Evolutionary conservation across 2,888 invertebrate species (phyloP), one percentile per base, ranked within the genome.

Genomic region (Lochmaea capreae): DNA sequence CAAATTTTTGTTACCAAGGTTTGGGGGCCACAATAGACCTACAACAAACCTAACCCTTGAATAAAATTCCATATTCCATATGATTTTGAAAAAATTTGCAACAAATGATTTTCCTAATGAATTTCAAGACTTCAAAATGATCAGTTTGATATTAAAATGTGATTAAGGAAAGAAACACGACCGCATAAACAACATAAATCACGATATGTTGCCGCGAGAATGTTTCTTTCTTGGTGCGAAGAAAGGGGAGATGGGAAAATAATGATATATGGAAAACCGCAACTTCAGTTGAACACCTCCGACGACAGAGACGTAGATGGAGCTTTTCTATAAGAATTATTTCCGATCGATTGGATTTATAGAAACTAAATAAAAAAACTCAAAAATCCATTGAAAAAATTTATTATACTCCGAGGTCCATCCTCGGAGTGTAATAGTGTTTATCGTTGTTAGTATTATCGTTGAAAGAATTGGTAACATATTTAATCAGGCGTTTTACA

Each of bases 241-340:
- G 57, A 58, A 58, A 58, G 11, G 57, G 26, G 26, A 58, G 57
- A 58, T 12, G 11, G 18, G 26, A 58, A 57, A 18, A 58, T 18
- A 18, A 58, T 58, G 57, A 58, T 58, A 58, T 58, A 58, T 58
- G 57, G 57, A 58, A 58, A 58, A 58, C 57, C 57, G 57, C 57
- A 58, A 12, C 26, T 58, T 18, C 12, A 58, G 18, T 58, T 26
- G 22, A 58, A 58, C 8, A 58, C 22, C 57, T 22, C 5, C 10
- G 57, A 10, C 57, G 22, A 58, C 57, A 58, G 57, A 58, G 57
- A 26, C 57, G 57, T 58, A 22, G 57, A 26, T 58, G 54, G 16
- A 54, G 18, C 57, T 58, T 58, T 26, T 58, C 26, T 18, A 26
- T 18, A 22, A 58, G 16, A 58, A 14, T 58, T 58, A 58, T 58